Evolutionary conservation across 1,140 invertebrate species (phyloP), one percentile per base, ranked within the genome.

Genomic region (Sinella curviseta): DNA sequence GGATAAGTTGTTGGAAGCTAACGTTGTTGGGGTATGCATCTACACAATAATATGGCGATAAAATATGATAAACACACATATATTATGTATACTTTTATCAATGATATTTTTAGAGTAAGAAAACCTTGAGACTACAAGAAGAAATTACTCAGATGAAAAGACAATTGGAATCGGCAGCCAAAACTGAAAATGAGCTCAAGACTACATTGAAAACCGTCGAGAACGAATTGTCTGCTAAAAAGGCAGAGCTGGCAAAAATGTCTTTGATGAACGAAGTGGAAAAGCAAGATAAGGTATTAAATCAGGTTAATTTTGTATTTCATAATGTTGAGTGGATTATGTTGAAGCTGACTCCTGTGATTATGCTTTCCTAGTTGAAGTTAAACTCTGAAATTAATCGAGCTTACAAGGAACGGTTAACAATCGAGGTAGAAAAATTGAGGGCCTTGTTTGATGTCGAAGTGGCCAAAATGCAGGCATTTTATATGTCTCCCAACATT

Each of bases 391-490:
- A 60, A 17, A 17, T 60, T 8, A 60, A 8, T n/a, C 57, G 57
- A 8, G 12, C 70, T 3, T 74, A 74, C 34, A 8, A 74, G 26
- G 70, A 74, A 12, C 70, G 70, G 3, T 24, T 74, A 20, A 20
- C 34, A 17, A 36, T 74, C 16, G 70, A 74, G 31, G 70, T 74
- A 3, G 70, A 74, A 36, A 74, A 74, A 33, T 17, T 31, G 4
- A 28, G 34, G 34, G 30, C 70, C 4, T 31, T 36, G 34, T 74
- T 31, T 74, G 70, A 74, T 16, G 31, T 74, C 8, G 70, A 74
- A 31, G 70, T 74, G 70, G 8, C 34, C 17, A 74, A 74, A 26
- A 31, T 74, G 70, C 70, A 74, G 31, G 70, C 30, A 20, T 74
- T 14, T 74, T 74, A 74, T 74, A 14, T 34, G 12, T 31, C 70